These are phyloP conservation scores for Zaprionus ornatus DNA, from an alignment of 1,140 invertebrate genomes.

Conservation along the genomic window DNA sequence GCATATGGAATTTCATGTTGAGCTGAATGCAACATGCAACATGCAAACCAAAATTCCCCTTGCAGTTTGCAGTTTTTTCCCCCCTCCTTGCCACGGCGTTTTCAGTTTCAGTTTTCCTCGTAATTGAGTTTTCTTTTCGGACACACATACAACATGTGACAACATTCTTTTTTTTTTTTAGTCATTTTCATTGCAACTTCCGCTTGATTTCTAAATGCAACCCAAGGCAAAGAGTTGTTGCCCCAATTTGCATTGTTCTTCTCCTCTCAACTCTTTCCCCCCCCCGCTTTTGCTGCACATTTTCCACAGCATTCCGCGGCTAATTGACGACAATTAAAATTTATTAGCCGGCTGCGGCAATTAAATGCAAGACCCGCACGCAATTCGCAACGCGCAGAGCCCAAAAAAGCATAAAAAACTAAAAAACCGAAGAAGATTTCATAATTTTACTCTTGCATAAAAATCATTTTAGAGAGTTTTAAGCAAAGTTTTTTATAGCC, in stretches of 20 bases:
- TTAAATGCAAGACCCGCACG: slow-evolving; percentile 70
- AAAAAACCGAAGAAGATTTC: slow-evolving; percentile 39
- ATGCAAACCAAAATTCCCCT: background rate
- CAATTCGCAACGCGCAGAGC: slow-evolving; percentile 17
- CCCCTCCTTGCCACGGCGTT: background rate
- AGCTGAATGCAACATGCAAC: background rate
- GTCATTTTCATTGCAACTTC: slow-evolving; percentile 55
- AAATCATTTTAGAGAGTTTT: slow-evolving; percentile 3
- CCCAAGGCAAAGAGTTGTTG: slow-evolving; percentile 45
- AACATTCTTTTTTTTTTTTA: slow-evolving; percentile 47
- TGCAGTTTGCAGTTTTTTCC: background rate
- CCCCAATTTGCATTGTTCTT: slow-evolving; percentile 50
- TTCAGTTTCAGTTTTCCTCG: background rate
- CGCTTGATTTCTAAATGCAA: slow-evolving; percentile 49
- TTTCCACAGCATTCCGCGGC: slow-evolving; percentile 71
- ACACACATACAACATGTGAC: slow-evolving; percentile 36
- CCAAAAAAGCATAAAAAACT: background rate
- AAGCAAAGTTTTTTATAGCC: background rate
- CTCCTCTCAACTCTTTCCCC: background rate
- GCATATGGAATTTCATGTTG: background rate
- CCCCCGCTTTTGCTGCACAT: slow-evolving; percentile 14
- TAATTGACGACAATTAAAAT: slow-evolving; percentile 83
- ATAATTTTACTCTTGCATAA: slow-evolving; percentile 20
- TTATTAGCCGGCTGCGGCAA: slow-evolving; percentile 82
- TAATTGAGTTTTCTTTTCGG: slow-evolving; percentile 36